phyloP scores from a whole-genome alignment of 2,113 vertebrate genomes.

The Clarias magur region DNA sequence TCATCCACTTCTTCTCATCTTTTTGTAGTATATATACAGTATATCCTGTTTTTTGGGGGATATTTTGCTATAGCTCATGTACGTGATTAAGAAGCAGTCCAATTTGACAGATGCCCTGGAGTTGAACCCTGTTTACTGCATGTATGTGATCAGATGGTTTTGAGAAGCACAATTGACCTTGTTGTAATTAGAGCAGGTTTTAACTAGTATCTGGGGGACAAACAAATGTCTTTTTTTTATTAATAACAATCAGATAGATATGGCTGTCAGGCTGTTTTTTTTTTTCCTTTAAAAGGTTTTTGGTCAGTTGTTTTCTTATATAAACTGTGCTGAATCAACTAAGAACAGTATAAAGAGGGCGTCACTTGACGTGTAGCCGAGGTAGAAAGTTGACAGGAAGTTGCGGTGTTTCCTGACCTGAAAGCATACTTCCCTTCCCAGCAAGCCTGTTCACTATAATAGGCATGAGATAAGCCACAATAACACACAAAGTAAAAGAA shows the following conservation, averaged over 20 bases:
- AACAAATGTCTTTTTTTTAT: not conserved
- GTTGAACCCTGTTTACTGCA: not conserved
- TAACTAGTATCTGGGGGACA: not conserved
- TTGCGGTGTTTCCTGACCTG: constrained; percentile 39
- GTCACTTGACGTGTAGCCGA: not conserved
- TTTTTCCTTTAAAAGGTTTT: not conserved
- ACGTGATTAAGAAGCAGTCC: not conserved
- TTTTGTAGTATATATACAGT: not conserved
- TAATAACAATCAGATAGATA: not conserved
- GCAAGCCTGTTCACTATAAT: not conserved
- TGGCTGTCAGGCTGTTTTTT: no score
- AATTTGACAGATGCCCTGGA: not conserved
- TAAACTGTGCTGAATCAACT: not conserved
- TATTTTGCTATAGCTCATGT: not conserved
- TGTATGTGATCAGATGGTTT: not conserved
- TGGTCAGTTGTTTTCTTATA: not conserved
- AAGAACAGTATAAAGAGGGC: not conserved
- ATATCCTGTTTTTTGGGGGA: not conserved
- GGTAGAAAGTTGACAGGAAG: constrained; percentile 33
- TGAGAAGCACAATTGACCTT: not conserved
- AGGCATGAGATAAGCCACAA: not conserved
- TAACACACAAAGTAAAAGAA: not conserved
- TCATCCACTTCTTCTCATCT: not conserved
- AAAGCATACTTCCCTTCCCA: constrained; percentile 5
- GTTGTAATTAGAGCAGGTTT: not conserved